Percentiles rank a stretch among this genome's conserved stretches.
Conservation (phyloP, 2,797 vertebrate species). For the Staurois parvus region DNA sequence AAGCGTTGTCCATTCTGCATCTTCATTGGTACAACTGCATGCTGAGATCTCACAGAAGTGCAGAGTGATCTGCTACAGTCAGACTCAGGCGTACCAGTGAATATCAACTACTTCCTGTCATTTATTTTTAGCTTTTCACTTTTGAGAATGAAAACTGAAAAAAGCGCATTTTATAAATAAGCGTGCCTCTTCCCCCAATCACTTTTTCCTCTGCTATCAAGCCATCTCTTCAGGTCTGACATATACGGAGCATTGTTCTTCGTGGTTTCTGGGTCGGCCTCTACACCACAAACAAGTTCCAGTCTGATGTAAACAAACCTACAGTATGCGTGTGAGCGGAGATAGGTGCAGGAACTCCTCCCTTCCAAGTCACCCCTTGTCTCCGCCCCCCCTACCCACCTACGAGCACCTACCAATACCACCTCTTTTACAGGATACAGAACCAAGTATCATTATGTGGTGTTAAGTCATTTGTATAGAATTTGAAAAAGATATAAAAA, state of each 20-base stretch:
- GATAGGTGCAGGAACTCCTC: too few species aligned
- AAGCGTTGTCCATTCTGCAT: neutral
- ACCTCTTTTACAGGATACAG: too few species aligned
- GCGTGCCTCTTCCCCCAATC: neutral
- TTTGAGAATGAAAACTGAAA: neutral
- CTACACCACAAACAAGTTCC: too few species aligned
- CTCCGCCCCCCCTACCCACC: too few species aligned
- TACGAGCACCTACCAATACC: too few species aligned
- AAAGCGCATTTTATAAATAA: conserved; percentile 3
- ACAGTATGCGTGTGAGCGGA: too few species aligned
- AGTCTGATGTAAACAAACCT: too few species aligned
- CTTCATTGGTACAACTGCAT: neutral
- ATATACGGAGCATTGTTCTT: neutral
- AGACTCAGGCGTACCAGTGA: neutral
- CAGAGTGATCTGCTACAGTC: neutral
- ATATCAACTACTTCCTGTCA: neutral
- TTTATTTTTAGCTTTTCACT: conserved; percentile 5
- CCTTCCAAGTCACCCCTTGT: too few species aligned
- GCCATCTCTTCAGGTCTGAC: neutral
- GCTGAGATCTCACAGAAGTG: neutral
- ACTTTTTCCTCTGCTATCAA: neutral
- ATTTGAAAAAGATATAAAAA: too few species aligned
- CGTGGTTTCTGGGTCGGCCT: neutral
- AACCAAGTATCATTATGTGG: too few species aligned
- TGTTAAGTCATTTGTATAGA: too few species aligned